Conservation (phyloP, 2,113 vertebrate species). For the Morone saxatilis region DNA sequence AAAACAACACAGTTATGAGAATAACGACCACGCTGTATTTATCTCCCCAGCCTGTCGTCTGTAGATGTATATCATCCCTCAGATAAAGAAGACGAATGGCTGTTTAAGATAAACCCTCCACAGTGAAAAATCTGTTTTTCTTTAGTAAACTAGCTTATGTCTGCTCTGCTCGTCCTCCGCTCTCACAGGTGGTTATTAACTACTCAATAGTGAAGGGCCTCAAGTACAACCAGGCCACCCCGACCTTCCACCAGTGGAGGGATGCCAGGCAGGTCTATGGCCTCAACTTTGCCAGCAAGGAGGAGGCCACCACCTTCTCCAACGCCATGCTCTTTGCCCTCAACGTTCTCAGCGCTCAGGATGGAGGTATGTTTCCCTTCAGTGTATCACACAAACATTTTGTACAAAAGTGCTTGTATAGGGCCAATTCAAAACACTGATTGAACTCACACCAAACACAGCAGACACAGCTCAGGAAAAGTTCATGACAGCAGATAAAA, state of each 20-base stretch:
- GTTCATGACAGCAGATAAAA: not conserved
- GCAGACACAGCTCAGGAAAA: not conserved
- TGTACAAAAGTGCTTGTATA: not conserved
- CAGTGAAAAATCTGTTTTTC: not conserved
- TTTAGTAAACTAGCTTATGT: not conserved
- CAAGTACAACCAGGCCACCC: constrained; percentile 87
- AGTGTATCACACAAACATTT: not conserved
- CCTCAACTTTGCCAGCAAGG: constrained; percentile 86
- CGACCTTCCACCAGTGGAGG: constrained; percentile 86
- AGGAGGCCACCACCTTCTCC: constrained; percentile 86
- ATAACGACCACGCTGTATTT: not conserved
- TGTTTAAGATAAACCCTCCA: constrained; percentile 9
- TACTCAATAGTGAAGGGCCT: constrained; percentile 87
- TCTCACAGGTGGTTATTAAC: constrained; percentile 83
- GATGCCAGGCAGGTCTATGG: constrained; percentile 86
- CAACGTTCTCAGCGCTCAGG: constrained; percentile 84
- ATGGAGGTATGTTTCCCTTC: constrained; percentile 76
- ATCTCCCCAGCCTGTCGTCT: constrained; percentile 3
- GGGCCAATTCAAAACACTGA: not conserved
- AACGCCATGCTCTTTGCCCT: constrained; percentile 87
- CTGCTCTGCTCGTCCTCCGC: not conserved
- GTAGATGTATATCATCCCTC: not conserved
- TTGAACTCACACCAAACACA: not conserved
- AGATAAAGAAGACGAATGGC: not conserved
- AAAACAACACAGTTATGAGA: not conserved